Percentiles rank a stretch among this genome's conserved stretches.
Evolutionary conservation across 1,140 invertebrate genomes (phyloP).

Genomic region (Ceratoteleas bidentatus): DNA sequence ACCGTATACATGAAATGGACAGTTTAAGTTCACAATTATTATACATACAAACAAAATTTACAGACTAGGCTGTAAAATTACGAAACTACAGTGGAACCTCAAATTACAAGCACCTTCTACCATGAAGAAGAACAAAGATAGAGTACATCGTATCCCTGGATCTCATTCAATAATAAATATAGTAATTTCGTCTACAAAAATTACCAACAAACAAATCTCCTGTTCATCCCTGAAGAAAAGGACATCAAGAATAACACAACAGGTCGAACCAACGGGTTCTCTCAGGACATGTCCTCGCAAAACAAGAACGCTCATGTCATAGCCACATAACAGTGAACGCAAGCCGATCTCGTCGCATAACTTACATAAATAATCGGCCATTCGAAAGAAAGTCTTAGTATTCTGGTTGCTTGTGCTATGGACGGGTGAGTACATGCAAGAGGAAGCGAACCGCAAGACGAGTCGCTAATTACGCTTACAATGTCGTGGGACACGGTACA

Average conservation of each 20-base stretch:
- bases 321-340: slow-evolving; percentile 2
- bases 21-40: no score
- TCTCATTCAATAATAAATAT: no score
- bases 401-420: slow-evolving; percentile 75
- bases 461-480: slow-evolving; percentile 26
- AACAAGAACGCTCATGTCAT: not conserved
- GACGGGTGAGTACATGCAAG: slow-evolving; percentile 73
- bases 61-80: no score
- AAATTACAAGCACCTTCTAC: no score
- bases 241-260: not conserved
- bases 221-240: not conserved
- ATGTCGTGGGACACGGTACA: no score
- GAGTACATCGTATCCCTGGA: no score
- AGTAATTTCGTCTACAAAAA: no score
- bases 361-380: slow-evolving; percentile 30
- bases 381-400: slow-evolving; percentile 46
- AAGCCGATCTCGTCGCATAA: slow-evolving; percentile 34
- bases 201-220: no score
- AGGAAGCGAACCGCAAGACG: slow-evolving; percentile 51
- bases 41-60: no score
- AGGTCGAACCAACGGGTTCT: slow-evolving; percentile 1
- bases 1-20: no score
- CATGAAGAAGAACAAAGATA: no score
- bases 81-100: no score
- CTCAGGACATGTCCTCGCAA: slow-evolving; percentile 27